Conservation (phyloP, 2,113 vertebrate genomes). For the Atlantisia rogersi region DNA sequence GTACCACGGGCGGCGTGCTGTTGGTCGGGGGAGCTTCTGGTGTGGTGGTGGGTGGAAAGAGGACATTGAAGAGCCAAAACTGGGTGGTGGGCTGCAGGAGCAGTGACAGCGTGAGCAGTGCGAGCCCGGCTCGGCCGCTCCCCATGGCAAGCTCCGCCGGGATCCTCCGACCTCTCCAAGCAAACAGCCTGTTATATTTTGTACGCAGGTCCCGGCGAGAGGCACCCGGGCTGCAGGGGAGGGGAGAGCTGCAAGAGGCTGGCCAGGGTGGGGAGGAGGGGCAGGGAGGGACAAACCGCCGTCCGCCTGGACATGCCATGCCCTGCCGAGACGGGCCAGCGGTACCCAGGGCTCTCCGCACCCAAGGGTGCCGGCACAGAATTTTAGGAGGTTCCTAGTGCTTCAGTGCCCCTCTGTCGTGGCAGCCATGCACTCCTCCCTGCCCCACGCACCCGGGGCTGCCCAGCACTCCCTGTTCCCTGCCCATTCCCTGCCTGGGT, state of each 20-base stretch:
- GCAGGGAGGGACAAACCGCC: conserved; percentile 39
- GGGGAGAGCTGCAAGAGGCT: conserved; percentile 55
- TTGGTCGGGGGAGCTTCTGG: conserved; percentile 64
- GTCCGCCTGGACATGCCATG: not conserved
- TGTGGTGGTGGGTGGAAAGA: conserved; percentile 63
- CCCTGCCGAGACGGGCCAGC: not conserved
- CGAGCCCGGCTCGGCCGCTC: not conserved
- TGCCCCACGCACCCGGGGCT: fast-evolving
- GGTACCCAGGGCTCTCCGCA: fast-evolving
- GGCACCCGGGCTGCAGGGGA: conserved; percentile 53
- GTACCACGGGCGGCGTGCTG: conserved; percentile 58
- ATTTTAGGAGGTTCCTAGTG: not conserved
- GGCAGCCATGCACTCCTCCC: fast-evolving
- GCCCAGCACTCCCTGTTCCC: not conserved
- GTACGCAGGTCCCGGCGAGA: conserved; percentile 39
- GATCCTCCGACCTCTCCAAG: not conserved
- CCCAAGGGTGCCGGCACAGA: fast-evolving
- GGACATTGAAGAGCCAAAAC: conserved; percentile 68
- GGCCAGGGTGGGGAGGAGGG: conserved; percentile 53
- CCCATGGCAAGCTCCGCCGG: conserved; percentile 40
- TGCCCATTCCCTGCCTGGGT: not conserved
- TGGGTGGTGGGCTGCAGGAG: conserved; percentile 46
- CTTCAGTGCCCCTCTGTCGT: not conserved
- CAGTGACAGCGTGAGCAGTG: conserved; percentile 7
- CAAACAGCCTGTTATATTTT: conserved; percentile 32